These are phyloP conservation scores for Oryzias sinensis DNA, from an alignment of 2,797 vertebrate species.

Conservation along the genomic window DNA sequence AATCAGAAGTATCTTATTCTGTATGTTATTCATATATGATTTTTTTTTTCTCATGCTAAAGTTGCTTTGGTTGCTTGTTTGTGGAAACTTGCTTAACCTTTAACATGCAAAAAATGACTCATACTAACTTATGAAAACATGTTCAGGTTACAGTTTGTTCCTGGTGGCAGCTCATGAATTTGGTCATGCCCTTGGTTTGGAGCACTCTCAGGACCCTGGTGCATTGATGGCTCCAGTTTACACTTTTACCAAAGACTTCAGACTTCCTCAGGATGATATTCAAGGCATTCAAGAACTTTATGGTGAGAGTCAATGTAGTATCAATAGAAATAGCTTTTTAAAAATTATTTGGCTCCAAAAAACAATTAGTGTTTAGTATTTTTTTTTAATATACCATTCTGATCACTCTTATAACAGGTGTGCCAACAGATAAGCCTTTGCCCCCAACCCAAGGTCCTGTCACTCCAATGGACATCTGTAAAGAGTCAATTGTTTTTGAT, in stretches of 20 bases:
- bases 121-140: neutral
- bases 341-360: neutral
- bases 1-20: neutral
- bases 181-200: constrained; percentile 94
- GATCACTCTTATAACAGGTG: constrained; percentile 71
- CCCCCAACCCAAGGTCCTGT: constrained; percentile 89
- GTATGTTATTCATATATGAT: neutral
- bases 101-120: neutral
- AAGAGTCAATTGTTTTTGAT: constrained; percentile 88
- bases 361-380: neutral
- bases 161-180: constrained; percentile 98
- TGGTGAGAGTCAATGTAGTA: constrained; percentile 71
- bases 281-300: constrained; percentile 96
- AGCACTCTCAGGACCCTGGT: constrained; percentile 94
- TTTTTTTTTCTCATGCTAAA: neutral
- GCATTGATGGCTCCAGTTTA: constrained; percentile 97
- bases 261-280: constrained; percentile 91
- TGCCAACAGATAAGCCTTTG: constrained; percentile 74
- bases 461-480: constrained; percentile 92
- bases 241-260: constrained; percentile 92
- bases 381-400: neutral
- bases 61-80: too few species aligned
- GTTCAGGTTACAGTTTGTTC: constrained; percentile 94
- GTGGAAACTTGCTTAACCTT: neutral
- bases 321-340: too few species aligned